phyloP scores from a whole-genome alignment of 2,797 vertebrate species.

The Cirrhinus mrigala region DNA sequence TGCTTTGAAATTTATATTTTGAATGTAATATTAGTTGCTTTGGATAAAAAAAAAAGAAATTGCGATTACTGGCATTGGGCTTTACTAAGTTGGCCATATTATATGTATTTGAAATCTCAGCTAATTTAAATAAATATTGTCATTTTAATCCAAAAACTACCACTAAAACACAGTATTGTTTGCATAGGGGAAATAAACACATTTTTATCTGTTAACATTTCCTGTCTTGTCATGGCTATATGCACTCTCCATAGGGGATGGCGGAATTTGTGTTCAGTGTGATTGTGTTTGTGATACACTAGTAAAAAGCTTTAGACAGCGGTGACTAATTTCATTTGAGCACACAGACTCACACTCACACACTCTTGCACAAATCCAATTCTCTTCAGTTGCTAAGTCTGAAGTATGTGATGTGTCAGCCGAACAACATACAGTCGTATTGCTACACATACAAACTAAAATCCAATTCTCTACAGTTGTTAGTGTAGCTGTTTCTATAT shows the following conservation, averaged over 20 bases:
- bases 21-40: neutral
- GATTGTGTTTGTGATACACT: conserved; percentile 64
- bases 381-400: conserved; percentile 35
- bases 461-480: conserved; percentile 39
- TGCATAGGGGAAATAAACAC: neutral
- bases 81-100: neutral
- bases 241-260: conserved; percentile 10
- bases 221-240: neutral
- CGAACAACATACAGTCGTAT: conserved; percentile 38
- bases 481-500: conserved; percentile 35
- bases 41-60: neutral
- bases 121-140: neutral
- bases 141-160: neutral
- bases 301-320: conserved; percentile 71
- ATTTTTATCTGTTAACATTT: conserved; percentile 19
- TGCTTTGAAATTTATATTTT: neutral
- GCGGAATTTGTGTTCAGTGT: conserved; percentile 54
- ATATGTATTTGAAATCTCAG: neutral
- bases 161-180: neutral
- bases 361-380: conserved; percentile 42
- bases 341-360: conserved; percentile 22
- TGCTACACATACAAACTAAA: conserved; percentile 12
- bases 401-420: conserved; percentile 40
- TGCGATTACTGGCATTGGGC: too few species aligned
- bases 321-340: conserved; percentile 77